Conservation (phyloP, 2,113 vertebrate species). For the Trichomycterus rosablanca region DNA sequence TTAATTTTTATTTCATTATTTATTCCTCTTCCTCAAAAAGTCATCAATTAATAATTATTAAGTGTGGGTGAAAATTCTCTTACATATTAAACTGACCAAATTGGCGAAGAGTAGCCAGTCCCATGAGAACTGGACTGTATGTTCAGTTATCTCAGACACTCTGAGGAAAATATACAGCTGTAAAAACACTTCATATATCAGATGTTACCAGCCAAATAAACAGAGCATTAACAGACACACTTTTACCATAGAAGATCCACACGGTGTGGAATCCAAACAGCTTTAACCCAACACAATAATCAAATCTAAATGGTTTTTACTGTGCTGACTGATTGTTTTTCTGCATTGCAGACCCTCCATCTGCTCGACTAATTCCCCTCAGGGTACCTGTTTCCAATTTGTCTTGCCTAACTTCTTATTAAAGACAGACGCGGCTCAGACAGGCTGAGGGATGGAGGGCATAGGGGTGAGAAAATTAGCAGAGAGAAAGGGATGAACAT, state of each 20-base stretch:
- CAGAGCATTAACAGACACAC: constrained; percentile 29
- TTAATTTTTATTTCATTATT: no score
- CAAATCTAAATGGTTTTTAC: constrained; percentile 26
- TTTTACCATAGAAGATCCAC: constrained; percentile 23
- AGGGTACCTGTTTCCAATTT: constrained; percentile 57
- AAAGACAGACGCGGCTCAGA: constrained; percentile 31
- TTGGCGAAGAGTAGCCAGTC: no score
- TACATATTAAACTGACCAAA: no score
- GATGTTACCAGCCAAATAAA: constrained; percentile 34
- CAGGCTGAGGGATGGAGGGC: constrained; percentile 10
- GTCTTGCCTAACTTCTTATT: constrained; percentile 41
- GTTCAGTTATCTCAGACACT: no score
- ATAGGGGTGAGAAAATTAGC: neutral
- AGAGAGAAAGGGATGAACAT: constrained; percentile 37
- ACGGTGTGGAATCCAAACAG: constrained; percentile 29
- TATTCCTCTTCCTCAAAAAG: no score
- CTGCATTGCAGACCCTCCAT: constrained; percentile 48
- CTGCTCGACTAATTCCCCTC: constrained; percentile 37
- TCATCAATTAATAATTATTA: no score
- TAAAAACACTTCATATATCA: constrained; percentile 39
- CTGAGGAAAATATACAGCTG: constrained; percentile 5
- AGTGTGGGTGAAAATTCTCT: no score
- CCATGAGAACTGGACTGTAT: no score
- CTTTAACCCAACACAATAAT: constrained; percentile 28
- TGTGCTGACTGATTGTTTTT: constrained; percentile 31